Percentiles rank a stretch among this genome's conserved stretches.
phyloP scores from a whole-genome alignment of 2,797 vertebrate species.

The Delichon dasypus region DNA sequence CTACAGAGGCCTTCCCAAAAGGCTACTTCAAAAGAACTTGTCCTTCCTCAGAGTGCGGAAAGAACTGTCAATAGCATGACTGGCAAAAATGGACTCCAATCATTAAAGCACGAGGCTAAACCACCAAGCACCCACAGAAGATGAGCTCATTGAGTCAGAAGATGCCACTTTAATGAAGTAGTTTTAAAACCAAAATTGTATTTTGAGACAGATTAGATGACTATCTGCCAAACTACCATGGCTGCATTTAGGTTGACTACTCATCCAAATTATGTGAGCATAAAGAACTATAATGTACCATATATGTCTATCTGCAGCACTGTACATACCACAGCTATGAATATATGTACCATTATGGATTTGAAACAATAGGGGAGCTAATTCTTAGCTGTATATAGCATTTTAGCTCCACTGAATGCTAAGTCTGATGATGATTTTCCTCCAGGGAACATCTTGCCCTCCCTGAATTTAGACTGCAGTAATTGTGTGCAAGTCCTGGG shows the following conservation, averaged over 20 bases:
- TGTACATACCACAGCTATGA: conserved; percentile 55
- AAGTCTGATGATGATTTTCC: not conserved
- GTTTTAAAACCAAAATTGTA: conserved; percentile 1
- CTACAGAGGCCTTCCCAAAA: not conserved
- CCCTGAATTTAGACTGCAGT: not conserved
- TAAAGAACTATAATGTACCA: conserved; percentile 5
- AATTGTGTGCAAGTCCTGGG: not conserved
- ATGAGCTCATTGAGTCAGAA: conserved; percentile 23
- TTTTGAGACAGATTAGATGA: conserved; percentile 27
- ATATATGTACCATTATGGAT: not conserved
- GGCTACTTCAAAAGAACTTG: not conserved
- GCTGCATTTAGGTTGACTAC: conserved; percentile 21
- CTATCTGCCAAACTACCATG: not conserved
- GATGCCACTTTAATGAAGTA: conserved; percentile 24
- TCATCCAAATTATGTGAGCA: not conserved
- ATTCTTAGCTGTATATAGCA: conserved; percentile 28
- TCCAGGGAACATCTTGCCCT: not conserved
- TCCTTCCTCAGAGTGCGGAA: not conserved
- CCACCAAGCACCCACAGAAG: not conserved
- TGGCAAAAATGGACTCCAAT: not conserved
- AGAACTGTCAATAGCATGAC: not conserved
- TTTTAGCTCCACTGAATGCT: not conserved
- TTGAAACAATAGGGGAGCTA: conserved; percentile 7
- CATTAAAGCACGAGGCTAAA: not conserved
- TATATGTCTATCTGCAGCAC: conserved; percentile 55